Conservation (phyloP, 53 echinoderm and acorn worm species). For the Actinopyga echinites region DNA sequence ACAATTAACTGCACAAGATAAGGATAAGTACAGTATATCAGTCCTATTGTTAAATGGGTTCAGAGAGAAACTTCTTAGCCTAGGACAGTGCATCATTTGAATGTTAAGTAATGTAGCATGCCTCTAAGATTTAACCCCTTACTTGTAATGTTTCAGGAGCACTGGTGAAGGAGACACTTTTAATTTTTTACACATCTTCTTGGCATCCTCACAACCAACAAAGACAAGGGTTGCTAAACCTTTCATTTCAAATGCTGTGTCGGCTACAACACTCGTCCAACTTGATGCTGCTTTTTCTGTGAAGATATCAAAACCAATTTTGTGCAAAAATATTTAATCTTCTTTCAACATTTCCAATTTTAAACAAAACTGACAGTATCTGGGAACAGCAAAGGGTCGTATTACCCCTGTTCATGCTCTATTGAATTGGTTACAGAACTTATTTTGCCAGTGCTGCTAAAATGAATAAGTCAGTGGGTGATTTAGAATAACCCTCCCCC, state of each 20-base stretch:
- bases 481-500: no score
- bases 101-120: background rate
- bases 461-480: no score
- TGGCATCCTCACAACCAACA: slow-evolving; percentile 83
- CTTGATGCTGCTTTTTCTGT: slow-evolving; percentile 73
- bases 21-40: no score
- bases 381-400: no score
- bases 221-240: slow-evolving; percentile 77
- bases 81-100: no score
- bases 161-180: slow-evolving; percentile 63
- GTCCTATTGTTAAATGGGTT: no score
- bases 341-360: background rate
- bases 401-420: no score
- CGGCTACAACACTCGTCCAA: slow-evolving; percentile 66
- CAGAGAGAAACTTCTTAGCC: no score
- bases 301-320: background rate
- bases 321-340: background rate
- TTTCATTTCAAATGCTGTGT: slow-evolving; percentile 88
- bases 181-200: slow-evolving; percentile 87
- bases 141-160: slow-evolving; percentile 86
- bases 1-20: no score
- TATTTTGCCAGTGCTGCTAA: no score
- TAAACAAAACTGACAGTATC: no score
- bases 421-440: no score
- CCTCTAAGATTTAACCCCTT: slow-evolving; percentile 29